phyloP scores from a whole-genome alignment of 30 jellyfish, hydroid and myxozoan species.

The Cassiopea andromeda region DNA sequence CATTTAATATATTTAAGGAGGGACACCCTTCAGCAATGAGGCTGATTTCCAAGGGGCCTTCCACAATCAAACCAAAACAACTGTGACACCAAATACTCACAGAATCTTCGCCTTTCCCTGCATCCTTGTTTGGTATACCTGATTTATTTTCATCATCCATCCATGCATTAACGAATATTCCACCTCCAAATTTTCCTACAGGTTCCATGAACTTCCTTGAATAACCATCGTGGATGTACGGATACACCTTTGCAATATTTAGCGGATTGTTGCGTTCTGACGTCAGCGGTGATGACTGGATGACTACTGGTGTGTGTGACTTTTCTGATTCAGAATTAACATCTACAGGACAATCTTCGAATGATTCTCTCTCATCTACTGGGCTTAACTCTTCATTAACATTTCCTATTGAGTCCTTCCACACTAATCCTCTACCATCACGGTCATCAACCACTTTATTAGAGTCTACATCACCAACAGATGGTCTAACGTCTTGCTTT shows the following conservation, averaged over 20 bases:
- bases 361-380: background rate
- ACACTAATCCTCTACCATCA: background rate
- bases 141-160: background rate
- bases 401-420: background rate
- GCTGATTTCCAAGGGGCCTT: background rate
- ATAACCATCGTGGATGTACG: slow-evolving; percentile 30
- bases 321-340: background rate
- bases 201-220: slow-evolving; percentile 35
- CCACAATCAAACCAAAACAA: background rate
- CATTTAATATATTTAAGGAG: too few relatives aligned
- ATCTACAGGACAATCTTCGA: background rate
- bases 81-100: background rate
- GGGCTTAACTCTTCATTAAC: background rate
- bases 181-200: slow-evolving; percentile 32
- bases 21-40: too few relatives aligned
- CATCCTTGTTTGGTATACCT: background rate
- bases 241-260: slow-evolving; percentile 34
- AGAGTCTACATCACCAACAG: background rate
- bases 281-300: slow-evolving; percentile 31
- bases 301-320: slow-evolving; percentile 27
- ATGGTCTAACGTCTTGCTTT: background rate
- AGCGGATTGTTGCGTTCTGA: slow-evolving; percentile 10
- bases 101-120: background rate
- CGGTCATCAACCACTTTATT: background rate
- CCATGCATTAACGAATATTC: slow-evolving; percentile 4